Evolutionary conservation across 2,113 vertebrate genomes (phyloP).

Genomic region (Lophotis ruficrista): DNA sequence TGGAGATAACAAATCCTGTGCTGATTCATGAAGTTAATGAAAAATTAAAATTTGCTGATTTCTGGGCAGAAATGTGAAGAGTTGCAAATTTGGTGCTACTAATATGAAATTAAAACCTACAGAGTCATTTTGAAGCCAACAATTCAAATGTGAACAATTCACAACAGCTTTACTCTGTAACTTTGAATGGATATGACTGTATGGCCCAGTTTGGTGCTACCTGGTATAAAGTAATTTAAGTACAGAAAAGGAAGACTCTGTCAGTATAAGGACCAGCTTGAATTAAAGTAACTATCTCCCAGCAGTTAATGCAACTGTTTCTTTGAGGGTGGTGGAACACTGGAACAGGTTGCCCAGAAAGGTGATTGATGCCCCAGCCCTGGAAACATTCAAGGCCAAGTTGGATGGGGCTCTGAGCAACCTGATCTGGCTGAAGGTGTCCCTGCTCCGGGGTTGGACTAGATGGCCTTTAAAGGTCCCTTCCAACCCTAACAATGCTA

Average conservation of each 20-base stretch:
- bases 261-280: not conserved
- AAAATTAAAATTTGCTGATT: not conserved
- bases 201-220: fast-evolving
- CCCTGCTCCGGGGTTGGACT: too few species aligned
- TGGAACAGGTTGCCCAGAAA: too few species aligned
- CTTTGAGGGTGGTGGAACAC: too few species aligned
- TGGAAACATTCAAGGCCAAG: too few species aligned
- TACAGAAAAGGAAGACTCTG: not conserved
- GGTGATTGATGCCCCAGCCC: too few species aligned
- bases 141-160: not conserved
- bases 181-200: not conserved
- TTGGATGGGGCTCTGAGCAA: too few species aligned
- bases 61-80: not conserved
- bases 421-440: too few species aligned
- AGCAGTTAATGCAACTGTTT: not conserved
- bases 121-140: not conserved
- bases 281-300: not conserved
- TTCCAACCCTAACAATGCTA: too few species aligned
- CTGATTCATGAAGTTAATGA: not conserved
- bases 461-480: too few species aligned
- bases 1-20: not conserved
- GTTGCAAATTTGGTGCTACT: not conserved
- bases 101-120: not conserved
- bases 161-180: not conserved
- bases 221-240: not conserved